Evolutionary conservation across 2,888 invertebrate genomes (phyloP).

Genomic region (Tachina fera): DNA sequence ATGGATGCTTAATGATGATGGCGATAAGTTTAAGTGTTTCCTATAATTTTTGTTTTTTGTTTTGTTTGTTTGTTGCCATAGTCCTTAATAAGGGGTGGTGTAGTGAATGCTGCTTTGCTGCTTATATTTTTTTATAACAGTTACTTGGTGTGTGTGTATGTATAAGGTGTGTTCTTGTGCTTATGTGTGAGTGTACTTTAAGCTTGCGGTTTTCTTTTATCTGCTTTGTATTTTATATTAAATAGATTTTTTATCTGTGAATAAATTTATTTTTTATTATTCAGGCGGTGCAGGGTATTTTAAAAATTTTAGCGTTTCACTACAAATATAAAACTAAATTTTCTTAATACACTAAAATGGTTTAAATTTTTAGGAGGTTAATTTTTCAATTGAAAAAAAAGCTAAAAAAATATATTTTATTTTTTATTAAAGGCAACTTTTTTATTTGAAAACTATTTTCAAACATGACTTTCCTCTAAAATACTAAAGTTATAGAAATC

Average conservation of each 20-base stretch:
- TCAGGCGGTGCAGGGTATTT: slow-evolving; percentile 28
- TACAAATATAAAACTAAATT: not conserved
- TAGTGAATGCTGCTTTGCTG: not conserved
- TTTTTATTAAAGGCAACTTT: no score
- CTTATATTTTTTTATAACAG: slow-evolving; percentile 31
- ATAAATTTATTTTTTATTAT: slow-evolving; percentile 31
- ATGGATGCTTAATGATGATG: slow-evolving; percentile 5
- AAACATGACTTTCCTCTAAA: no score
- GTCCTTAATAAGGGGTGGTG: slow-evolving; percentile 3
- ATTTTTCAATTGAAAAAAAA: not conserved
- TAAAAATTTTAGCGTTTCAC: slow-evolving; percentile 13
- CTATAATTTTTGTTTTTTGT: slow-evolving; percentile 3
- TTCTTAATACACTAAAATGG: not conserved
- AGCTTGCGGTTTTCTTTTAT: slow-evolving; percentile 5
- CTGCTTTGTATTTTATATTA: slow-evolving; percentile 5
- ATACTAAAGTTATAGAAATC: no score
- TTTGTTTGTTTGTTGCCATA: not conserved
- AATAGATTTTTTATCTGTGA: slow-evolving; percentile 11
- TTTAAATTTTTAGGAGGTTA: not conserved
- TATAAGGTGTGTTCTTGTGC: not conserved
- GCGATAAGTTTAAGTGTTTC: slow-evolving; percentile 31
- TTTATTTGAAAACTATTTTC: no score
- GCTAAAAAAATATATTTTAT: no score
- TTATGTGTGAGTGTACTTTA: not conserved
- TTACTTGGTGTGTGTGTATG: not conserved